Evolutionary conservation across 2,888 invertebrate genomes (phyloP).

Genomic region (Allolobophora icterica): DNA sequence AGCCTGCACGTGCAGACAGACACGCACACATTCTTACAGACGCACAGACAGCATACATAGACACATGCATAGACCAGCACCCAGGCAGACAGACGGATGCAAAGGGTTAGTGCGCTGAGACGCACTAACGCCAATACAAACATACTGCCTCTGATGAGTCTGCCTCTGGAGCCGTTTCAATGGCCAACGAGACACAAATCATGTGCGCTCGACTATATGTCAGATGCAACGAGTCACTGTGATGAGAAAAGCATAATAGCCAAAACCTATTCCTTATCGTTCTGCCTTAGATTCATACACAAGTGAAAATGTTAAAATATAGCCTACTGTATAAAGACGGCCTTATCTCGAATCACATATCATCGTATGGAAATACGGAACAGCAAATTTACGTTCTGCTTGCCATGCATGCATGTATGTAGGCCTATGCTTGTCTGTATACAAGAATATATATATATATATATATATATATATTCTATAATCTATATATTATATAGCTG

Average conservation of each 20-base stretch:
- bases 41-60: neutral
- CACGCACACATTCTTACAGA: neutral
- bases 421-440: neutral
- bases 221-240: too few species aligned
- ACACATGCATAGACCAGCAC: neutral
- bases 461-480: too few species aligned
- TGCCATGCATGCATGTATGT: neutral
- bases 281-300: neutral
- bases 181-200: neutral
- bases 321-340: neutral
- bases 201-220: too few species aligned
- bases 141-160: neutral
- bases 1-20: neutral
- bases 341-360: neutral
- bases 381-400: neutral
- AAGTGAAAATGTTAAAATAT: neutral
- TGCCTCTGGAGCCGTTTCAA: neutral
- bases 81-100: neutral
- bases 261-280: neutral
- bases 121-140: neutral
- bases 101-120: neutral
- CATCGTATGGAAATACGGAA: too few species aligned
- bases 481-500: too few species aligned
- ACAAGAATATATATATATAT: neutral
- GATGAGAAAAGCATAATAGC: too few species aligned